Conservation (phyloP, 2,113 vertebrate genomes). For the Pseudorhombus dupliciocellatus region DNA sequence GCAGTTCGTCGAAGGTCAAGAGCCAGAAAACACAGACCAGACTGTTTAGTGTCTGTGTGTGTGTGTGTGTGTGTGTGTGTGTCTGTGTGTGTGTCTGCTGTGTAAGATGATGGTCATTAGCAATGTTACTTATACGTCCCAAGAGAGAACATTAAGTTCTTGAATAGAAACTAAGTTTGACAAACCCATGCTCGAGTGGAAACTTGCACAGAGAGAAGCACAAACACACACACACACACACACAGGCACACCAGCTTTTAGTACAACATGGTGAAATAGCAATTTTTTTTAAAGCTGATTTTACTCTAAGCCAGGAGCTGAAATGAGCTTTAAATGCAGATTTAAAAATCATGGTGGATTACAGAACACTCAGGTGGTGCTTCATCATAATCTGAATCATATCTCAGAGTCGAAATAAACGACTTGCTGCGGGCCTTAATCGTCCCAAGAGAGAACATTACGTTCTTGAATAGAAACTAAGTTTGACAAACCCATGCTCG, state of each 20-base stretch:
- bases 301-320: slow-evolving; percentile 58
- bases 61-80: too few relatives aligned
- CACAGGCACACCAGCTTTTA: slow-evolving; percentile 16
- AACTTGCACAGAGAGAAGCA: slow-evolving; percentile 1
- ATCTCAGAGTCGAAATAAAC: slow-evolving; percentile 7
- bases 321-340: slow-evolving; percentile 66
- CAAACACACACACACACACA: too few relatives aligned
- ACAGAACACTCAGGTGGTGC: slow-evolving; percentile 43
- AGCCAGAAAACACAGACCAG: neutral
- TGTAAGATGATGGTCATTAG: neutral
- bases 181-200: neutral
- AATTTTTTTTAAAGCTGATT: slow-evolving; percentile 62
- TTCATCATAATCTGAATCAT: neutral
- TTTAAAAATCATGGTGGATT: slow-evolving; percentile 67
- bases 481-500: neutral
- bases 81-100: too few relatives aligned
- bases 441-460: too few relatives aligned
- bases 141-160: neutral
- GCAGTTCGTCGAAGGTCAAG: neutral
- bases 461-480: neutral
- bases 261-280: slow-evolving; percentile 43
- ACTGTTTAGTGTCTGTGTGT: neutral
- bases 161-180: neutral
- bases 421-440: neutral
- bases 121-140: neutral